phyloP scores from a whole-genome alignment of 1,140 invertebrate genomes.

The Venustaconcha ellipsiformis region DNA sequence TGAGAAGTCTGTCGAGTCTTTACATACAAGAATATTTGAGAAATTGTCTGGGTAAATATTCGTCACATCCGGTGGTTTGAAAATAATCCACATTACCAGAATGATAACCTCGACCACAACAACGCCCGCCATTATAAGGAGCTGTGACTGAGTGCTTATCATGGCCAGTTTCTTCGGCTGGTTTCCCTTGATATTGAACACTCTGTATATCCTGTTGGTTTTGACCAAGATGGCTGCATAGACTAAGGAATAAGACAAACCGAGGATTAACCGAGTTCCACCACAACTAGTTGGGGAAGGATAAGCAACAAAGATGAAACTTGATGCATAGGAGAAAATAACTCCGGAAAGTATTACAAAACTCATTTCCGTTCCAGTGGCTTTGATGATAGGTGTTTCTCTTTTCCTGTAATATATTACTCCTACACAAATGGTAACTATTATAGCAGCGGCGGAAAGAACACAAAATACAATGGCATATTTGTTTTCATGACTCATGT shows the following conservation, averaged over 20 bases:
- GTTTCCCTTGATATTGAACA: slow-evolving; percentile 79
- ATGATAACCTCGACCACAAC: slow-evolving; percentile 67
- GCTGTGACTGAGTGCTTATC: slow-evolving; percentile 90
- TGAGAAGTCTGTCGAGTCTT: slow-evolving; percentile 77
- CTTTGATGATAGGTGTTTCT: slow-evolving; percentile 58
- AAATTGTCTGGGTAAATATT: slow-evolving; percentile 68
- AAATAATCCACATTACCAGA: slow-evolving; percentile 71
- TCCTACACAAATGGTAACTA: slow-evolving; percentile 38
- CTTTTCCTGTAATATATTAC: slow-evolving; percentile 40
- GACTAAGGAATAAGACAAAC: slow-evolving; percentile 77
- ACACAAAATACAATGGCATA: slow-evolving; percentile 61
- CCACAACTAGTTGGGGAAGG: slow-evolving; percentile 75
- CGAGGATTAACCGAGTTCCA: slow-evolving; percentile 75
- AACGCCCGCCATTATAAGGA: slow-evolving; percentile 86
- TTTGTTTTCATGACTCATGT: slow-evolving; percentile 8
- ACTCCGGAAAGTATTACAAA: slow-evolving; percentile 57
- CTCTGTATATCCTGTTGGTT: slow-evolving; percentile 80
- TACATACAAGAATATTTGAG: slow-evolving; percentile 70
- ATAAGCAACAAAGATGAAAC: slow-evolving; percentile 46
- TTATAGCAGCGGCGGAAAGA: slow-evolving; percentile 74
- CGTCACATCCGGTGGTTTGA: slow-evolving; percentile 74
- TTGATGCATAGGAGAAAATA: slow-evolving; percentile 47
- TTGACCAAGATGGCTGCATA: slow-evolving; percentile 82
- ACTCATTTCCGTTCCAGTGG: slow-evolving; percentile 52
- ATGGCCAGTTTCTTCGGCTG: slow-evolving; percentile 87